These are phyloP conservation scores for Trissolcus brochymenae DNA, from an alignment of 2,888 invertebrate genomes.

Conservation along the genomic window DNA sequence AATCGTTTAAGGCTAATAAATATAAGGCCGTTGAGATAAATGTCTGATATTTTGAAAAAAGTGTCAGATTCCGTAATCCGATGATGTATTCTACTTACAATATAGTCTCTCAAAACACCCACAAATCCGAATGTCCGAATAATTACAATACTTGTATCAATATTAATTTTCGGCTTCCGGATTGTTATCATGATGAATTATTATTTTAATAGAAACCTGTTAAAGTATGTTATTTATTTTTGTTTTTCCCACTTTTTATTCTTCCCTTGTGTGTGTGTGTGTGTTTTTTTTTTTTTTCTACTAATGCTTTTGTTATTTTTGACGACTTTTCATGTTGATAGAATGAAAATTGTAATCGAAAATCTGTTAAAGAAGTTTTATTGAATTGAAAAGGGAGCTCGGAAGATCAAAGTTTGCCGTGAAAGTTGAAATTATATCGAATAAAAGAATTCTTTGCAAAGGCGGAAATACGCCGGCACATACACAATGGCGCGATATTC, in stretches of 20 bases:
- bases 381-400: slow-evolving; percentile 50
- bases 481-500: slow-evolving; percentile 42
- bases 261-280: not conserved
- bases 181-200: not conserved
- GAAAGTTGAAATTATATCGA: slow-evolving; percentile 51
- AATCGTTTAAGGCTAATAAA: slow-evolving; percentile 40
- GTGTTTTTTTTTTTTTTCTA: not conserved
- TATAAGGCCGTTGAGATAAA: slow-evolving; percentile 13
- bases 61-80: slow-evolving; percentile 25
- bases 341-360: no score
- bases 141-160: no score
- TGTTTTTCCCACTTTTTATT: not conserved
- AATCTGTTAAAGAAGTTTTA: slow-evolving; percentile 27
- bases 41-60: slow-evolving; percentile 1
- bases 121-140: no score
- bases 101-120: no score
- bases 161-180: not conserved
- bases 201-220: no score
- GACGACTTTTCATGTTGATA: no score
- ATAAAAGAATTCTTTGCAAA: slow-evolving; percentile 33
- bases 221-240: not conserved
- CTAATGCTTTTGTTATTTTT: not conserved
- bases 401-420: slow-evolving; percentile 52
- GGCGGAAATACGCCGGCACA: slow-evolving; percentile 32
- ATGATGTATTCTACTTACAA: slow-evolving; percentile 26